phyloP scores from a whole-genome alignment of 2,888 invertebrate genomes.

The Pelosia muscerda region DNA sequence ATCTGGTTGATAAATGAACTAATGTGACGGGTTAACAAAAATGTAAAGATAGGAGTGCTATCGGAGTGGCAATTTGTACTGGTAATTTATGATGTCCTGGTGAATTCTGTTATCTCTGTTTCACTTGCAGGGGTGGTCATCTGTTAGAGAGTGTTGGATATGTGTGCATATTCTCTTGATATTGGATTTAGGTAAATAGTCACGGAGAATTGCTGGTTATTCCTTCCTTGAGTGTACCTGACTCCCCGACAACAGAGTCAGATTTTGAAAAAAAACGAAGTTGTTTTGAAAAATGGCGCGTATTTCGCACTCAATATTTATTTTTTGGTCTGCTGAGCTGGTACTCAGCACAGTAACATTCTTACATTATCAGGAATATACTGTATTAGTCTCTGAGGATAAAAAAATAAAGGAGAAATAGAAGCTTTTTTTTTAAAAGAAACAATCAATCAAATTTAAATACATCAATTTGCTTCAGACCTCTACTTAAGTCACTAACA shows the following conservation, averaged over 20 bases:
- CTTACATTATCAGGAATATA: too few relatives aligned
- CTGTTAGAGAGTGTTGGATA: neutral
- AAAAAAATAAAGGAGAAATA: too few relatives aligned
- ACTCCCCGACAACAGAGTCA: too few relatives aligned
- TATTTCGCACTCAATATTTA: too few relatives aligned
- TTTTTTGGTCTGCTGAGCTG: too few relatives aligned
- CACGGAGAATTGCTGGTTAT: too few relatives aligned
- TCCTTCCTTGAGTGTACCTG: too few relatives aligned
- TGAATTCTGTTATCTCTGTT: conserved; percentile 67
- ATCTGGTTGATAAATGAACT: conserved; percentile 66
- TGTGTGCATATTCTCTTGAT: neutral
- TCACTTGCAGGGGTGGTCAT: neutral
- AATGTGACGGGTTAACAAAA: conserved; percentile 65
- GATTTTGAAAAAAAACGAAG: too few relatives aligned
- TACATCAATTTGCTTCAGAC: neutral
- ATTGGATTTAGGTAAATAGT: neutral
- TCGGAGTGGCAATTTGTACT: conserved; percentile 69
- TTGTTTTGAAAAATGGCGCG: too few relatives aligned
- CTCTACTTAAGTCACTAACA: neutral
- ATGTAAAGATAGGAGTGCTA: conserved; percentile 64
- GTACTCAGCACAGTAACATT: too few relatives aligned
- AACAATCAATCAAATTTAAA: neutral
- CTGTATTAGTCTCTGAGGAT: too few relatives aligned
- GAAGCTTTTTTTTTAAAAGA: too few relatives aligned
- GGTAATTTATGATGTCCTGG: conserved; percentile 66